Conservation (phyloP, 2,113 vertebrate species). For the Eudyptes chrysolophus region DNA sequence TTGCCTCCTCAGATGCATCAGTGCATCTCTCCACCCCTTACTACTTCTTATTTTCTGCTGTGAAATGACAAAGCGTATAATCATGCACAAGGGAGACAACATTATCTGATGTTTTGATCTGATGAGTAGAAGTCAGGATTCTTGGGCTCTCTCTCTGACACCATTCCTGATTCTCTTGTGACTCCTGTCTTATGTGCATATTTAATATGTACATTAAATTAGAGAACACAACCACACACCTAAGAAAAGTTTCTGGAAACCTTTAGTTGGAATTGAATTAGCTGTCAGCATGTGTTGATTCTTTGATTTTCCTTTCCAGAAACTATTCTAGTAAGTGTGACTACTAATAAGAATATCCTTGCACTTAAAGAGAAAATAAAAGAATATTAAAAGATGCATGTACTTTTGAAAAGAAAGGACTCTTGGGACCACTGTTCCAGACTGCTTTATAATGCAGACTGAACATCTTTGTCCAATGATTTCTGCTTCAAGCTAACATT, state of each 20-base stretch:
- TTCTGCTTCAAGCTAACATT: background rate
- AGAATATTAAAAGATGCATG: background rate
- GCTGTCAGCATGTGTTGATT: background rate
- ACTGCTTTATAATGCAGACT: background rate
- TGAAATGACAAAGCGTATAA: background rate
- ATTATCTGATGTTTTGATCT: background rate
- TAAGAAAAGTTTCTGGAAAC: background rate
- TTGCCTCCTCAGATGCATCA: background rate
- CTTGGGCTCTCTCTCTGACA: background rate
- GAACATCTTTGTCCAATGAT: background rate
- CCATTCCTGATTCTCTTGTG: background rate
- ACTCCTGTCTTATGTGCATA: background rate
- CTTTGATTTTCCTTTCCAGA: background rate
- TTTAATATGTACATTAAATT: background rate
- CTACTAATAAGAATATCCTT: background rate
- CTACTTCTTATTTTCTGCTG: conserved; percentile 6
- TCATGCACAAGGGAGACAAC: background rate
- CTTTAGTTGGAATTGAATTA: background rate
- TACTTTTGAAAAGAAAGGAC: background rate
- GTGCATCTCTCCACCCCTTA: background rate
- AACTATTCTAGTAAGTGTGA: background rate
- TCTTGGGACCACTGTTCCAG: background rate
- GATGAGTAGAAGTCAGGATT: background rate
- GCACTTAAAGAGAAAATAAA: background rate
- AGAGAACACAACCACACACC: background rate